These are phyloP conservation scores for Lucilia cuprina DNA, from an alignment of 1,140 invertebrate genomes.

Conservation along the genomic window DNA sequence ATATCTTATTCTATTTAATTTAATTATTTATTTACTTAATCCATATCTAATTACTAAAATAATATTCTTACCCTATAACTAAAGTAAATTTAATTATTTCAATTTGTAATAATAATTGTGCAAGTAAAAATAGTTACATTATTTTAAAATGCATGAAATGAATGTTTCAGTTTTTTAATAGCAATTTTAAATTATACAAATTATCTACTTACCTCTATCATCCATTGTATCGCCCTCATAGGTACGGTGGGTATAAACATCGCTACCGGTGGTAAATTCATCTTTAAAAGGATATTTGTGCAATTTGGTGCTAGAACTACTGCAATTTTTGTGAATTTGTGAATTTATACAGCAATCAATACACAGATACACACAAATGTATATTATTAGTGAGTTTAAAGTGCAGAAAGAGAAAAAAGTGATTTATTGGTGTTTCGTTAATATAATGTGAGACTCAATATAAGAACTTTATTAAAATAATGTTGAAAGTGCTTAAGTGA, in stretches of 20 bases:
- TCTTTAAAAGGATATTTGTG: constrained; percentile 57
- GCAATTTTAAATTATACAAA: too few relatives aligned
- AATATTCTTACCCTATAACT: too few relatives aligned
- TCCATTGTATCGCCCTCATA: constrained; percentile 52
- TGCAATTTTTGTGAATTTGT: constrained; percentile 43
- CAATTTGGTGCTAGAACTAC: constrained; percentile 51
- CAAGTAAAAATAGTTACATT: too few relatives aligned
- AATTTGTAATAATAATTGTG: too few relatives aligned
- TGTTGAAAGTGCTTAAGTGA: not conserved
- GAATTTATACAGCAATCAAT: not conserved
- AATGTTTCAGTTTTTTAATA: too few relatives aligned
- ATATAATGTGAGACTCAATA: not conserved
- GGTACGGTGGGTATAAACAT: constrained; percentile 54
- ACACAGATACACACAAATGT: too few relatives aligned
- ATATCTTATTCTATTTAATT: too few relatives aligned
- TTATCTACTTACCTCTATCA: constrained; percentile 54
- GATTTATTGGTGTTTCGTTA: not conserved
- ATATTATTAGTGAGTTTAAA: constrained; percentile 18
- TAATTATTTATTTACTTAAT: too few relatives aligned
- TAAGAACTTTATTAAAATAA: not conserved
- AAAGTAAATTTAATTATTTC: too few relatives aligned
- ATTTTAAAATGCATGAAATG: too few relatives aligned
- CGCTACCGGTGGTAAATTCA: constrained; percentile 57
- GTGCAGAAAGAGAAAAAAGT: not conserved
- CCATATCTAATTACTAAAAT: too few relatives aligned